Conservation (phyloP, 2,888 invertebrate species). For the Drosophila borealis region DNA sequence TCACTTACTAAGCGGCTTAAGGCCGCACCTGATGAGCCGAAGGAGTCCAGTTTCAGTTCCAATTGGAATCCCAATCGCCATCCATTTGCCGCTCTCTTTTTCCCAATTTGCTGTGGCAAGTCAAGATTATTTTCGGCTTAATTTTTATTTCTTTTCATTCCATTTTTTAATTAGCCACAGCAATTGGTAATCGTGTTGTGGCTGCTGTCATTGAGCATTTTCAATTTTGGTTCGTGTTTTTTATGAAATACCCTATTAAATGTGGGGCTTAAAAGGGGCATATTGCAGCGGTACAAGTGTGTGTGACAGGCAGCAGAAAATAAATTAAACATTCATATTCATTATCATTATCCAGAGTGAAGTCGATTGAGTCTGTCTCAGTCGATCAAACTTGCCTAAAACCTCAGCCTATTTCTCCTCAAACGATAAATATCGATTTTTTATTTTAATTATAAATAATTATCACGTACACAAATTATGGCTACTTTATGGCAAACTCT, state of each 20-base stretch:
- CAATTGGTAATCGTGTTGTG: conserved; percentile 57
- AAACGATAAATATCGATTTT: too few relatives aligned
- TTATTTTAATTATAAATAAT: too few relatives aligned
- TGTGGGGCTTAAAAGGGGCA: not conserved
- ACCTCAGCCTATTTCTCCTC: too few relatives aligned
- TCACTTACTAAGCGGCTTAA: conserved; percentile 75
- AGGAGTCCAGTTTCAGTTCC: conserved; percentile 7
- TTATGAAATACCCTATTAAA: not conserved
- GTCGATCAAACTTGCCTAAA: too few relatives aligned
- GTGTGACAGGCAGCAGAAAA: not conserved
- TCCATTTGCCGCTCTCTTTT: conserved; percentile 30
- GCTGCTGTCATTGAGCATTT: conserved; percentile 41
- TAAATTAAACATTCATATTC: too few relatives aligned
- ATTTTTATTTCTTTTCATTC: conserved; percentile 12
- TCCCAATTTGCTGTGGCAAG: not conserved
- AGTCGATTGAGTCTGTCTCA: too few relatives aligned
- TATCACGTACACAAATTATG: too few relatives aligned
- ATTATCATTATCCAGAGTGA: too few relatives aligned
- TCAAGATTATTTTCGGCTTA: not conserved
- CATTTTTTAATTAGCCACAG: conserved; percentile 65
- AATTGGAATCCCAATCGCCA: too few relatives aligned
- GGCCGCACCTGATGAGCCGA: conserved; percentile 68
- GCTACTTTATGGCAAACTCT: too few relatives aligned
- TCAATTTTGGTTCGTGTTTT: conserved; percentile 33
- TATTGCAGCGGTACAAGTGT: not conserved